These are phyloP conservation scores for Cynocephalus volans DNA, from an alignment of 2,113 vertebrate genomes.

Conservation along the genomic window DNA sequence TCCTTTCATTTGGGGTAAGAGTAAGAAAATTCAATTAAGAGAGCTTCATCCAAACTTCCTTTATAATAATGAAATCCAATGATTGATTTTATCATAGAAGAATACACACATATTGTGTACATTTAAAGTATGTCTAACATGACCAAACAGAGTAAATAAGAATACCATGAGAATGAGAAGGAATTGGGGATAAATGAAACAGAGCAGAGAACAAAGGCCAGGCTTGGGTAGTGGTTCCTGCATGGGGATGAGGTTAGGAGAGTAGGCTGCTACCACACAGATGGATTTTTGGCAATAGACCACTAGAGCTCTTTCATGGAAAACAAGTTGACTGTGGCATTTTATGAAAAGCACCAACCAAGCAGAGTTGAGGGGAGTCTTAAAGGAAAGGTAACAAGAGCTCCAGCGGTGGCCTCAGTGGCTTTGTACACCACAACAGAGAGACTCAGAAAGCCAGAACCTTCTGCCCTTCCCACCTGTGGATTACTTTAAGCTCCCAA, in stretches of 20 bases:
- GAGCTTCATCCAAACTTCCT: not conserved
- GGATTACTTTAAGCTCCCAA: not conserved
- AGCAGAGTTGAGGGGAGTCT: not conserved
- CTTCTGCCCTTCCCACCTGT: not conserved
- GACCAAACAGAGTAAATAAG: not conserved
- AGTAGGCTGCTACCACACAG: fast-evolving
- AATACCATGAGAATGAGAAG: not conserved
- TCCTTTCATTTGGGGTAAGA: not conserved
- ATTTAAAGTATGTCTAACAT: not conserved
- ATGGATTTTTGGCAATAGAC: not conserved
- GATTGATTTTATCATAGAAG: not conserved
- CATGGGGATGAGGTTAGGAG: not conserved
- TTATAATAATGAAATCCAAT: not conserved
- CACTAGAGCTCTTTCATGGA: not conserved
- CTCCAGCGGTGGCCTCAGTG: not conserved
- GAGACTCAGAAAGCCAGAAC: not conserved
- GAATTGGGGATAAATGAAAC: not conserved
- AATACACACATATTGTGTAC: not conserved
- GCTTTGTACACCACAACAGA: not conserved
- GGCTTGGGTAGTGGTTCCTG: not conserved
- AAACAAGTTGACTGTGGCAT: not conserved
- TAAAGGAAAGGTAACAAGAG: not conserved
- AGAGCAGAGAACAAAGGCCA: not conserved
- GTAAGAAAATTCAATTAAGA: not conserved
- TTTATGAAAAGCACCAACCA: constrained; percentile 10